phyloP scores from a whole-genome alignment of 2,797 vertebrate genomes.

The Ispidina picta region DNA sequence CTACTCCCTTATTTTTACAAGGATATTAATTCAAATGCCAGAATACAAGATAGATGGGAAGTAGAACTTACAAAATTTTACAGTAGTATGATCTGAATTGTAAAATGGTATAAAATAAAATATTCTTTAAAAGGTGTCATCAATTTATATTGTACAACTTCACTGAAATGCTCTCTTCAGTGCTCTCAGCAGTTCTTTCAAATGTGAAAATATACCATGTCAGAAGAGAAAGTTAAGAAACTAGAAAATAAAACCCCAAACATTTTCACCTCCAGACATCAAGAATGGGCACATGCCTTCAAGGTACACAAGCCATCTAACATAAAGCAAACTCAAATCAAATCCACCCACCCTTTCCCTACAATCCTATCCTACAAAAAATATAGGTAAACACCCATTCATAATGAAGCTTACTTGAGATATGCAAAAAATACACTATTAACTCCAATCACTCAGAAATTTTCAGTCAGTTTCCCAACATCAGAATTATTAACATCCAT shows the following conservation, averaged over 20 bases:
- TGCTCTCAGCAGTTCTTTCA: too few relatives aligned
- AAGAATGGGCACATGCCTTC: background rate
- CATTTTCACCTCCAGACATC: background rate
- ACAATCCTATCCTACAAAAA: background rate
- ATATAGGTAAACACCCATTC: accelerated
- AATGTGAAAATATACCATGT: too few relatives aligned
- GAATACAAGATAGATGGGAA: background rate
- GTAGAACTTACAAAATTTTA: background rate
- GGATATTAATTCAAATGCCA: background rate
- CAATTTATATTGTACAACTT: background rate
- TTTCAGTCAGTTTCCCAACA: background rate
- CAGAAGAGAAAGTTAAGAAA: background rate
- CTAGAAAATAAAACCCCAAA: background rate
- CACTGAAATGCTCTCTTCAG: background rate
- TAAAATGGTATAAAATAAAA: background rate
- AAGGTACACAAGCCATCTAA: background rate
- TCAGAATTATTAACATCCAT: background rate
- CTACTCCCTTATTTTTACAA: background rate
- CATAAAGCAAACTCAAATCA: background rate
- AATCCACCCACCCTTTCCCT: accelerated
- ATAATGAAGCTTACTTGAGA: background rate
- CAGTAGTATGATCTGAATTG: background rate
- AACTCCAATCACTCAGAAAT: background rate
- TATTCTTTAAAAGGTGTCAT: background rate
- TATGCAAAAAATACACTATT: background rate